phyloP scores from a whole-genome alignment of 2,797 vertebrate genomes.

The Falco concolor region DNA sequence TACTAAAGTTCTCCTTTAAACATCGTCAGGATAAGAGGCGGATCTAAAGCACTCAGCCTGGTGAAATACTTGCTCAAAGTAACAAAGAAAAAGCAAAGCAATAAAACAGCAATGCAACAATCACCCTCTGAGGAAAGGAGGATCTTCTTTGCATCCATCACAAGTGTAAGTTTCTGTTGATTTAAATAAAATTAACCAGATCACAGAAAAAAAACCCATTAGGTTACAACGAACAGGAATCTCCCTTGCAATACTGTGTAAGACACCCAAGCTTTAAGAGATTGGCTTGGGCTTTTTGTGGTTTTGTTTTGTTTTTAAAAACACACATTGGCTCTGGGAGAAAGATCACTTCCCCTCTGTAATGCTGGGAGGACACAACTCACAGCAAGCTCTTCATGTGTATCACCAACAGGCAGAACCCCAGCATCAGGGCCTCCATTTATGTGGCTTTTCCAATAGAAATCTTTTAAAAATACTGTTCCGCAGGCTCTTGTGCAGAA shows the following conservation, averaged over 20 bases:
- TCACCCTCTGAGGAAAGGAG: not conserved
- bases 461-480: not conserved
- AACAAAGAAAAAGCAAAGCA: not conserved
- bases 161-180: not conserved
- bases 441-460: not conserved
- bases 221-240: not conserved
- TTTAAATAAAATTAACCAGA: not conserved
- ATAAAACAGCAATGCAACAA: not conserved
- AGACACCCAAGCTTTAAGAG: not conserved
- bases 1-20: not conserved
- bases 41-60: not conserved
- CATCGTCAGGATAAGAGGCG: not conserved
- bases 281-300: not conserved
- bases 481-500: not conserved
- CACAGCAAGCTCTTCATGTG: not conserved
- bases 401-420: not conserved
- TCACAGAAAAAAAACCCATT: not conserved
- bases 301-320: not conserved
- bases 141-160: not conserved
- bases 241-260: not conserved
- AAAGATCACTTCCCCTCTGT: not conserved
- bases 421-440: not conserved
- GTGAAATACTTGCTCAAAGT: not conserved
- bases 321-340: not conserved
- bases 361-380: rapidly evolving